Conservation (phyloP, 2,888 invertebrate genomes). For the Monoplex corrugatus region DNA sequence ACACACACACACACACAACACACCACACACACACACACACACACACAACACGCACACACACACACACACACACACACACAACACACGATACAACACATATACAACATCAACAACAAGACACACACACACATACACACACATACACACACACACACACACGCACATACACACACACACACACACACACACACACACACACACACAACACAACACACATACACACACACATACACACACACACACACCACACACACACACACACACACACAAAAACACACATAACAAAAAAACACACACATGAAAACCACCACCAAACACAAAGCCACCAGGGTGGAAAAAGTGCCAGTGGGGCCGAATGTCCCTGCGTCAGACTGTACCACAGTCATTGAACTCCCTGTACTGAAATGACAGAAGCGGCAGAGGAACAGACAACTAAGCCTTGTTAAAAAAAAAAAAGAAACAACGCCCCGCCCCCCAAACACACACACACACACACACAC, state of each 20-base stretch:
- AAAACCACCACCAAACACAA: not conserved
- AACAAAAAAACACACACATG: not conserved
- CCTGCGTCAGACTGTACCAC: no score
- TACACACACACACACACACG: not conserved
- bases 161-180: not conserved
- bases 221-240: not conserved
- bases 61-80: conserved; percentile 21
- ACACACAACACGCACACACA: not conserved
- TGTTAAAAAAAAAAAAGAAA: no score
- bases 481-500: not conserved
- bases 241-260: not conserved
- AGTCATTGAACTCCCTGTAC: not conserved
- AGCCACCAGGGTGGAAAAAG: no score
- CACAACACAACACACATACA: not conserved
- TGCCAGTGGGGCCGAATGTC: no score
- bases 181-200: not conserved
- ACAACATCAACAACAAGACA: no score
- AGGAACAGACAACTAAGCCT: not conserved
- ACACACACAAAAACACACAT: not conserved
- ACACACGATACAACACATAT: no score
- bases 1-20: not conserved
- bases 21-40: not conserved
- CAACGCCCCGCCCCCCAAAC: not conserved
- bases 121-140: not conserved
- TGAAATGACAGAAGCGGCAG: not conserved